phyloP scores from a whole-genome alignment of 2,797 vertebrate genomes.

The Macroramphosus scolopax region DNA sequence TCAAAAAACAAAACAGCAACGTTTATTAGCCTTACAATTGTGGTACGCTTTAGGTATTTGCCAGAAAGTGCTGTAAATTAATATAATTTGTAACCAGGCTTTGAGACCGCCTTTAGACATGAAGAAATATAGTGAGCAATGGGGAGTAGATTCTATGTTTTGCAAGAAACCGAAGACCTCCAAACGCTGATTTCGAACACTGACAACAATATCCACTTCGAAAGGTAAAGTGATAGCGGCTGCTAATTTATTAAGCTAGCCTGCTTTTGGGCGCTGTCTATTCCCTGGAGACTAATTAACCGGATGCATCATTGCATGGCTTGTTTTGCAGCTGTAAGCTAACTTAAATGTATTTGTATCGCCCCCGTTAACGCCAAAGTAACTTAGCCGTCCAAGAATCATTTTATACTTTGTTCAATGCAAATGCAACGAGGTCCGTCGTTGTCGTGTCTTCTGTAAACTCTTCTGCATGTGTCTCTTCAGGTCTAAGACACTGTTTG shows the following conservation, averaged over 20 bases:
- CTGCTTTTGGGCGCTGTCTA: too few species aligned
- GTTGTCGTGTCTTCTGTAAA: too few species aligned
- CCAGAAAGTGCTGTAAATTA: too few species aligned
- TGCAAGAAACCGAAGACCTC: constrained; percentile 70
- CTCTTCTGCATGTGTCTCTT: constrained; percentile 5
- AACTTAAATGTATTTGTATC: constrained; percentile 8
- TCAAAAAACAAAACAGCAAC: constrained; percentile 2
- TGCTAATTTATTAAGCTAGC: constrained; percentile 1
- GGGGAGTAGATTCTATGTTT: constrained; percentile 74
- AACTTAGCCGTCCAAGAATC: too few species aligned
- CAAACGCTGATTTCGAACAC: constrained; percentile 57
- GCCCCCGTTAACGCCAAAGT: constrained; percentile 1
- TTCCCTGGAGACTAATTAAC: too few species aligned
- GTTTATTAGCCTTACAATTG: constrained; percentile 30
- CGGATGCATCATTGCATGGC: neutral
- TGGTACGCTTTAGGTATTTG: too few species aligned
- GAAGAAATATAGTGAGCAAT: constrained; percentile 69
- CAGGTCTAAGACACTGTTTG: constrained; percentile 90
- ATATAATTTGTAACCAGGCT: constrained; percentile 3
- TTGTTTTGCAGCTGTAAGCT: constrained; percentile 13
- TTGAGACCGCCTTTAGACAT: constrained; percentile 57
- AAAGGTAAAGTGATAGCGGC: too few species aligned
- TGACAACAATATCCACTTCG: constrained; percentile 53
- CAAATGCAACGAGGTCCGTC: too few species aligned
- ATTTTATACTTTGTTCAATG: too few species aligned